A percentile compares a stretch with the other conserved stretches of the same genome.
Evolutionary conservation across 2,113 vertebrate genomes (phyloP).

Genomic region (Siniperca chuatsi): DNA sequence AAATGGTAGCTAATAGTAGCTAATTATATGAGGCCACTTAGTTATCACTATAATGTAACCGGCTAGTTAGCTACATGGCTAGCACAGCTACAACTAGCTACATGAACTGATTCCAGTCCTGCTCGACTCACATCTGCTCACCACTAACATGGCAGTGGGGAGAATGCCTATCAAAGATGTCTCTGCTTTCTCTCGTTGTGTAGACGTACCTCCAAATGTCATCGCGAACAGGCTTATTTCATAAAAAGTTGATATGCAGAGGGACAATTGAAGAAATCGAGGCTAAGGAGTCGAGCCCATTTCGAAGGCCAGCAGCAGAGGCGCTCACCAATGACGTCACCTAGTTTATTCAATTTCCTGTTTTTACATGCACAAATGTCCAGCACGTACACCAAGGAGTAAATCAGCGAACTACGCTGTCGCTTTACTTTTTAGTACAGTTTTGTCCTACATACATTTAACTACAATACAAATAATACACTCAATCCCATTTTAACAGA

Average conservation of each 20-base stretch:
- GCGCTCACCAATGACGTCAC: constrained; percentile 85
- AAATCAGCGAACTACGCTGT: too few relatives aligned
- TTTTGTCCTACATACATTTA: background rate
- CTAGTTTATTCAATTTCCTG: constrained; percentile 69
- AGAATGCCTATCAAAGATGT: accelerated
- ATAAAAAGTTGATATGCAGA: constrained; percentile 59
- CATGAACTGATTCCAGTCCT: constrained; percentile 47
- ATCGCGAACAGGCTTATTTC: constrained; percentile 73
- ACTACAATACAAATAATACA: background rate
- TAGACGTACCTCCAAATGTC: constrained; percentile 83
- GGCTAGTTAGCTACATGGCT: constrained; percentile 69
- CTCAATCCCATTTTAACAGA: too few relatives aligned
- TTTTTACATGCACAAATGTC: constrained; percentile 3
- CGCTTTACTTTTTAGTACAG: background rate
- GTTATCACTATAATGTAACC: constrained; percentile 11
- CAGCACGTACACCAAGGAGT: background rate
- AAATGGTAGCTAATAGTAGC: background rate
- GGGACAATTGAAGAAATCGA: constrained; percentile 76
- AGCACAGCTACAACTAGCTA: constrained; percentile 62
- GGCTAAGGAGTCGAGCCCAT: constrained; percentile 83
- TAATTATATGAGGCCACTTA: background rate
- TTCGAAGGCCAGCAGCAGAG: constrained; percentile 83
- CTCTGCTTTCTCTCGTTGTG: background rate
- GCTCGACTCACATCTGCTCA: constrained; percentile 34
- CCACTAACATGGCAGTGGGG: constrained; percentile 17